Conservation (phyloP, 2,888 invertebrate species). For the Drosophila subsilvestris region DNA sequence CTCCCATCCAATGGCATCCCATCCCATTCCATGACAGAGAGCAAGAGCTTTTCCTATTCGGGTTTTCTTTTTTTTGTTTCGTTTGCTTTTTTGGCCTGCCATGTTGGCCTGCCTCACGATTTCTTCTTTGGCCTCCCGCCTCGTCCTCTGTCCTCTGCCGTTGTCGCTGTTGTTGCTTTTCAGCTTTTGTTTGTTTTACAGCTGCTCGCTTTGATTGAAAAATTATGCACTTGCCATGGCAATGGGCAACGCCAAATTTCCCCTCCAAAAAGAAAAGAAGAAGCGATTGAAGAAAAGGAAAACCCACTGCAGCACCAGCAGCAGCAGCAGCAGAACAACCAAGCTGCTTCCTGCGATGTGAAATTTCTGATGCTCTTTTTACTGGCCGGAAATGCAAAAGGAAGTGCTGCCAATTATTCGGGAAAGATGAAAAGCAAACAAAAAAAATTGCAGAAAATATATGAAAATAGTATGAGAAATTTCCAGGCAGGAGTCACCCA, state of each 20-base stretch:
- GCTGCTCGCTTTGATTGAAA: constrained; percentile 79
- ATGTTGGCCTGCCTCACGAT: constrained; percentile 53
- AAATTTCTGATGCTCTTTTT: constrained; percentile 19
- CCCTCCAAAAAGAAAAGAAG: constrained; percentile 48
- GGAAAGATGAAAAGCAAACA: background rate
- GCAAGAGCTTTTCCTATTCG: constrained; percentile 36
- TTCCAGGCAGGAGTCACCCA: background rate
- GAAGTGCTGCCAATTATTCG: background rate
- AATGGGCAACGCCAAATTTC: constrained; percentile 77
- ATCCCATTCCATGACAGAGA: background rate
- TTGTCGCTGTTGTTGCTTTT: constrained; percentile 10
- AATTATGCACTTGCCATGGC: constrained; percentile 78
- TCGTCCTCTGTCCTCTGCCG: background rate
- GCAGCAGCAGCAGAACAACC: background rate
- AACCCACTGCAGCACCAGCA: constrained; percentile 31
- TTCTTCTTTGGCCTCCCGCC: constrained; percentile 29
- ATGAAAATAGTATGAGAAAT: background rate
- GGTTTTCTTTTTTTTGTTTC: constrained; percentile 32
- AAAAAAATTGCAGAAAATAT: background rate
- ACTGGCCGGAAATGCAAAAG: background rate
- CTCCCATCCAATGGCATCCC: background rate
- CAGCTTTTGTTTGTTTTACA: constrained; percentile 74
- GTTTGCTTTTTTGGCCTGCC: constrained; percentile 15
- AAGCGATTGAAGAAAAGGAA: constrained; percentile 39
- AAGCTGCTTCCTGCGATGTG: background rate